These are phyloP conservation scores for Pteruthius melanotis DNA, from an alignment of 2,113 vertebrate species.

Conservation along the genomic window DNA sequence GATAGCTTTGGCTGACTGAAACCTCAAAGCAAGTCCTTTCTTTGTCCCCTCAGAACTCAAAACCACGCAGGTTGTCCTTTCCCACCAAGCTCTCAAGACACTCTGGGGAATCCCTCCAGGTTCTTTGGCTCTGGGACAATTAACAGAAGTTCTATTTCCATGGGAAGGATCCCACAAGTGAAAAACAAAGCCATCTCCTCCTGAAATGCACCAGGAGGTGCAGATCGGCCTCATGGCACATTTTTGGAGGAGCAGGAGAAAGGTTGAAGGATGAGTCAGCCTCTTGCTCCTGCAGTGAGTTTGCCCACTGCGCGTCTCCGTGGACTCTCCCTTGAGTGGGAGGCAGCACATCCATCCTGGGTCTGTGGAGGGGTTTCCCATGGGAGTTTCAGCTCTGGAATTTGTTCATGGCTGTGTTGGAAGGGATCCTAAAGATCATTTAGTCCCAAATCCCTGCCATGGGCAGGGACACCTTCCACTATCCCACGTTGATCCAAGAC, in stretches of 20 bases:
- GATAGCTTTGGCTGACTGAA: not conserved
- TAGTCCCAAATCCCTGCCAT: not conserved
- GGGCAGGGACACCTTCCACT: not conserved
- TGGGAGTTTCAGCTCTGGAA: not conserved
- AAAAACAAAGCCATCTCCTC: not conserved
- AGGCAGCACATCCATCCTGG: rapidly evolving
- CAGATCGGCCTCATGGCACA: not conserved
- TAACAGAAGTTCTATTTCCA: not conserved
- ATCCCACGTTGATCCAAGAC: not conserved
- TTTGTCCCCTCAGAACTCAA: not conserved
- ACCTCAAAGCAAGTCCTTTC: not conserved
- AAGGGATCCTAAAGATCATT: not conserved
- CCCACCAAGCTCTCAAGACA: not conserved
- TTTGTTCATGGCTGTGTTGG: not conserved
- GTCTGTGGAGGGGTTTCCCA: no score
- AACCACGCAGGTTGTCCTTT: not conserved
- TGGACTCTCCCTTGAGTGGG: rapidly evolving
- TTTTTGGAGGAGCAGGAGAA: not conserved
- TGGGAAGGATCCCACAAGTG: not conserved
- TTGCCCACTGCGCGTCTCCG: rapidly evolving
- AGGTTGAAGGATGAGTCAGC: not conserved
- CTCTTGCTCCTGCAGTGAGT: not conserved
- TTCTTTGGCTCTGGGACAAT: not conserved
- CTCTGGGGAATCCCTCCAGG: not conserved
- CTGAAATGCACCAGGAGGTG: not conserved